Percentiles rank a stretch among this genome's conserved stretches.
phyloP scores from a whole-genome alignment of 2,797 vertebrate species.

The Acestrorhynchus altus region DNA sequence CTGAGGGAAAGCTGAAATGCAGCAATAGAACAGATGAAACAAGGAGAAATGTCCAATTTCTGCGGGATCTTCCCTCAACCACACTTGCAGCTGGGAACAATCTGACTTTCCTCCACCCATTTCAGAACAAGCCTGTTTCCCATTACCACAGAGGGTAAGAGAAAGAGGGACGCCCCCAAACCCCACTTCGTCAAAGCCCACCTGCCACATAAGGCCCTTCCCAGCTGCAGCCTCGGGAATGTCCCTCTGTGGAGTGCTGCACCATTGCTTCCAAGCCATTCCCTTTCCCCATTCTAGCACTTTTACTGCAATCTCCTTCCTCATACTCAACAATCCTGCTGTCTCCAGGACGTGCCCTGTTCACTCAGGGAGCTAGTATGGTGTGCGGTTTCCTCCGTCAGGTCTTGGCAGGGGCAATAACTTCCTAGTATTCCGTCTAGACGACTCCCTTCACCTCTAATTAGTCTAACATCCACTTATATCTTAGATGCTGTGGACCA shows the following conservation, averaged over 20 bases:
- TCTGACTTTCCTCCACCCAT: slow-evolving; percentile 59
- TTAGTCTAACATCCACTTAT: not conserved
- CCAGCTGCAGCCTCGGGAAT: slow-evolving; percentile 49
- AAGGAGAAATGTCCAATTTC: slow-evolving; percentile 70
- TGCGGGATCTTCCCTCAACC: slow-evolving; percentile 60
- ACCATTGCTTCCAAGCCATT: slow-evolving; percentile 37
- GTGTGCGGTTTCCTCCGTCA: not conserved
- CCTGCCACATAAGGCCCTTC: slow-evolving; percentile 55
- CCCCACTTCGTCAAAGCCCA: slow-evolving; percentile 54
- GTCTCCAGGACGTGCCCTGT: slow-evolving; percentile 3
- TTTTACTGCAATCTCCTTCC: slow-evolving; percentile 13
- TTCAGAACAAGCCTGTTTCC: slow-evolving; percentile 66
- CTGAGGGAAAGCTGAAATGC: slow-evolving; percentile 21
- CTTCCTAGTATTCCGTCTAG: not conserved
- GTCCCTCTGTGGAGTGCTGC: slow-evolving; percentile 33
- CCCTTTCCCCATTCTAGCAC: slow-evolving; percentile 13
- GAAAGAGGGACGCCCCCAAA: slow-evolving; percentile 50
- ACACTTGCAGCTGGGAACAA: slow-evolving; percentile 72
- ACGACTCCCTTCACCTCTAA: not conserved
- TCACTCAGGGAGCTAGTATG: not conserved
- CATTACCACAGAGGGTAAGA: slow-evolving; percentile 66
- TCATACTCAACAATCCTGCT: not conserved
- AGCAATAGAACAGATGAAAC: slow-evolving; percentile 30
- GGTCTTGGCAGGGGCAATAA: not conserved
- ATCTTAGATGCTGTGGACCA: not conserved